phyloP scores from a whole-genome alignment of 2,888 invertebrate species.

The Sinotaia quadrata region DNA sequence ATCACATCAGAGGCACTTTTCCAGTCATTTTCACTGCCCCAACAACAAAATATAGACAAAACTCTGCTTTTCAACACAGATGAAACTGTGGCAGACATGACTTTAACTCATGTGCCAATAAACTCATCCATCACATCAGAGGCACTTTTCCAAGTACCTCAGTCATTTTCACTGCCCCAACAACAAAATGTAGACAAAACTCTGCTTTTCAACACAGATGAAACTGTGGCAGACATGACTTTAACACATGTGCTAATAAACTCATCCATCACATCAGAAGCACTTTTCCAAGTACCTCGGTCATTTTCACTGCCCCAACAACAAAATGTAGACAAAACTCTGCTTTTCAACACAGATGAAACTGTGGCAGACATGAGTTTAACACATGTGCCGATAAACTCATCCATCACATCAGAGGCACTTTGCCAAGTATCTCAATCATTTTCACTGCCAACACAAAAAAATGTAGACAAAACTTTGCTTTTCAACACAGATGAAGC shows the following conservation, averaged over 20 bases:
- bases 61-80: constrained; percentile 1
- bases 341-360: constrained; percentile 8
- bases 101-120: background rate
- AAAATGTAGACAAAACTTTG: background rate
- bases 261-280: background rate
- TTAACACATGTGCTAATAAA: background rate
- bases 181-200: background rate
- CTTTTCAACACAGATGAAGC: constrained; percentile 4
- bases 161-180: too few species aligned
- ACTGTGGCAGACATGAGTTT: constrained; percentile 18
- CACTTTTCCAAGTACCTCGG: background rate
- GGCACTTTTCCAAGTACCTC: background rate
- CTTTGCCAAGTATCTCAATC: background rate
- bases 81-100: constrained; percentile 7
- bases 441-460: background rate
- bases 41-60: background rate
- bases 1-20: background rate
- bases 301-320: background rate
- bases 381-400: background rate
- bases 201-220: constrained; percentile 6
- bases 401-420: background rate
- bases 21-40: too few species aligned
- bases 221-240: constrained; percentile 17
- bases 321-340: background rate
- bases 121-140: background rate